Base-by-base conservation (phyloP, 2,888 invertebrate species). In the Neoascia interrupta region DNA sequence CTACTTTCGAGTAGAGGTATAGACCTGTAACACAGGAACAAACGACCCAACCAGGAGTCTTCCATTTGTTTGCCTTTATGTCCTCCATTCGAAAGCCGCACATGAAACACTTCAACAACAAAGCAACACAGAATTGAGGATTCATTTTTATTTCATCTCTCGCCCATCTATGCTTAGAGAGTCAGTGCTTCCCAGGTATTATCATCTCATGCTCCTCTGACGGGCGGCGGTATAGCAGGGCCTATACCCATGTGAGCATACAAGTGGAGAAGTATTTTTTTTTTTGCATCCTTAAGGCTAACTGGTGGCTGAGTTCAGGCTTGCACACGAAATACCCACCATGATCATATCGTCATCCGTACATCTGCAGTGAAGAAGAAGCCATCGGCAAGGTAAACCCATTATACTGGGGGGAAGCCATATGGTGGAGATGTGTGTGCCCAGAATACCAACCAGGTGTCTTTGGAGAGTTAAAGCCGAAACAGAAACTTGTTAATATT, bases 51-150 rank as follows among this genome's bases (percentile, higher is more conserved):
- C 66, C 56, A 79, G 79, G 79, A 79, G 79, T 79, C 73, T 68
- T 79, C 79, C 79, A 79, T 79, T 79, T 79, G 73, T 56, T n/a
- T 79, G 66, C 73, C 72, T 68, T 79, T 79, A 79, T 73, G 66
- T 73, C 66, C 73, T 73, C 72, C 66, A 63, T 61, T 66, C 79
- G 73, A 79, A 73, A 73, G 73, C 73, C 73, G n/a, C n/a, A 79
- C 79, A 79, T 79, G 79, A 79, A 79, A 79, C 79, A 79, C 79
- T 79, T 79, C 79, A 79, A 73, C 76, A 79, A 56, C 76, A 79
- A 45, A 60, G 13, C 53, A 47, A 60, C 47, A 70, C 49, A 60
- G 34, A 72, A 56, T 56, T 37, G 73, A 61, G 39, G 43, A 73
- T 79, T 79, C 73, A 66, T 73, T 79, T 79, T 79, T 79, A 79